These are phyloP conservation scores for Caenorhabditis briggsae DNA, from an alignment of 1,140 invertebrate genomes.

Conservation along the genomic window DNA sequence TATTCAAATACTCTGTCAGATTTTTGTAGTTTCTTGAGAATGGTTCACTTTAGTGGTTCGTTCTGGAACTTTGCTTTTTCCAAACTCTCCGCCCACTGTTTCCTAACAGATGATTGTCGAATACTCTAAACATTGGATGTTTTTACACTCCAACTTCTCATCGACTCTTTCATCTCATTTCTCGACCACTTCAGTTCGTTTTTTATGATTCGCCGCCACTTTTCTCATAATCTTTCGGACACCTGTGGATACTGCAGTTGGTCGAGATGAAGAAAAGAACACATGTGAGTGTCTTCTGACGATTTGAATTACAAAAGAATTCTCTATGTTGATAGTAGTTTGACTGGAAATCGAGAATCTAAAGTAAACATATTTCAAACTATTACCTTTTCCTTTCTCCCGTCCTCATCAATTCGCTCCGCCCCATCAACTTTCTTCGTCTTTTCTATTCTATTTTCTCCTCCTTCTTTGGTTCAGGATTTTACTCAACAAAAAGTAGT, in stretches of 20 bases:
- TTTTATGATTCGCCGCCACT: constrained; percentile 52
- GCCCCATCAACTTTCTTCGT: constrained; percentile 33
- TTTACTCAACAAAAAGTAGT: constrained; percentile 45
- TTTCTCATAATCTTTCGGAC: constrained; percentile 34
- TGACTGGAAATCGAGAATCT: no score
- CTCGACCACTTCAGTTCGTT: constrained; percentile 26
- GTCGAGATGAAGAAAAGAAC: background rate
- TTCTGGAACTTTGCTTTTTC: no score
- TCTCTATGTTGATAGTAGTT: background rate
- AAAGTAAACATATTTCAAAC: background rate
- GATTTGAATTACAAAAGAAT: background rate
- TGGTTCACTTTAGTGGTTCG: no score
- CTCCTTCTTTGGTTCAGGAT: constrained; percentile 44
- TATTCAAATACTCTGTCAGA: no score
- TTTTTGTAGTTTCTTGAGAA: no score
- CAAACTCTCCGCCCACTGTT: no score
- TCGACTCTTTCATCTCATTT: background rate
- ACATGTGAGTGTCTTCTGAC: constrained; percentile 9
- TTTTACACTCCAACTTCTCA: constrained; percentile 28
- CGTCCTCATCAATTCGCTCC: constrained; percentile 45
- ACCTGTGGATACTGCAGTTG: constrained; percentile 37
- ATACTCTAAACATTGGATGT: constrained; percentile 6
- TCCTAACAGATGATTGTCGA: no score
- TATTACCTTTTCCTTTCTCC: background rate
- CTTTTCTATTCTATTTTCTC: background rate